These are phyloP conservation scores for Phataginus tetradactyla DNA, from an alignment of 2,797 vertebrate species.

Conservation along the genomic window DNA sequence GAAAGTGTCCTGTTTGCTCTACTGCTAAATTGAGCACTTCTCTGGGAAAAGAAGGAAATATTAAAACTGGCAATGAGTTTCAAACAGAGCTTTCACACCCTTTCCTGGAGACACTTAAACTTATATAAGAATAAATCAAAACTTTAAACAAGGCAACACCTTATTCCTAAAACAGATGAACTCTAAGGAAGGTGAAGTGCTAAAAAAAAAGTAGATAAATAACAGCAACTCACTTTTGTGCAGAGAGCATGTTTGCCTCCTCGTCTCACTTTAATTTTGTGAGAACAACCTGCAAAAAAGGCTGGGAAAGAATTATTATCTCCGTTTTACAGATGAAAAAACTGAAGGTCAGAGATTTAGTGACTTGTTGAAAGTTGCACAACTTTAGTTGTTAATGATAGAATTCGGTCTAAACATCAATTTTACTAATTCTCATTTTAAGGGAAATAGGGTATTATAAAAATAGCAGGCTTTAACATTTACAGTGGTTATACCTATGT, in stretches of 20 bases:
- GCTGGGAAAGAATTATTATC: neutral
- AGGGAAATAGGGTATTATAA: neutral
- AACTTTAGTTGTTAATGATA: neutral
- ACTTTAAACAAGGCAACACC: neutral
- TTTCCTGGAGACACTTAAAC: conserved; percentile 67
- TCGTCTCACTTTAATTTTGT: conserved; percentile 16
- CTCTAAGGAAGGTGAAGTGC: neutral
- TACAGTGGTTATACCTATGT: neutral
- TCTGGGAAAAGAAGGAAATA: conserved; percentile 53
- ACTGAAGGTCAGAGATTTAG: neutral
- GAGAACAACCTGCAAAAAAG: neutral
- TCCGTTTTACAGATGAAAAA: conserved; percentile 17
- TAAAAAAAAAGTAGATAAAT: neutral
- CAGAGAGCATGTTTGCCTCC: neutral
- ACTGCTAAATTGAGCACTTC: conserved; percentile 47
- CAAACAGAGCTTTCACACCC: conserved; percentile 36
- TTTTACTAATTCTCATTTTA: neutral
- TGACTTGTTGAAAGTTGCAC: neutral
- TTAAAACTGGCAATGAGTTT: neutral
- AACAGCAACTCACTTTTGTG: conserved; percentile 58
- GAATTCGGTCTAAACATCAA: neutral
- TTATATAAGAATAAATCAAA: conserved; percentile 55
- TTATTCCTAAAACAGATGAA: conserved; percentile 49
- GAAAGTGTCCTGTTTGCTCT: conserved; percentile 7
- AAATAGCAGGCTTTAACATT: neutral